Evolutionary conservation across 92 coral and sea anemone species (phyloP), one percentile per base, ranked within the genome.

Genomic region (Phenganax marumi): DNA sequence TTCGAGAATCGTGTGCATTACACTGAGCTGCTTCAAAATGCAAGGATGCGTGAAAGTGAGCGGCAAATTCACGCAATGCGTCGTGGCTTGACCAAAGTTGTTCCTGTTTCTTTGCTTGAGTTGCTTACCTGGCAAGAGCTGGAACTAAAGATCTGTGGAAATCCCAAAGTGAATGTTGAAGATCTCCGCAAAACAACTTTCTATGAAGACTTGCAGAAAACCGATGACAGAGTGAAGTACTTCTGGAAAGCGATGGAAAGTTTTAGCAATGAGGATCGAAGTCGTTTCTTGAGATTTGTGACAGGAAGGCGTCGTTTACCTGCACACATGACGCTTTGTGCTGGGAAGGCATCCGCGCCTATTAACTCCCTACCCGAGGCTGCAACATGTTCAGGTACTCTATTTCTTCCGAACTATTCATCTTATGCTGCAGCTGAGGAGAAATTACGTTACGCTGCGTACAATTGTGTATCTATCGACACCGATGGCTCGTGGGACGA

Each of bases 401-500:
- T 95, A 60, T 95, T 95, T 86, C 88, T 95, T 46, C 98, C 98
- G 6, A 86, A 90, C 61, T 95, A 95, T 86, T 90, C 98, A 65
- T 92, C 97, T 86, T 91, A 93, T 12, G 91, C 89, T 83, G 97
- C 93, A 39, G 99, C 99, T 9, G 99, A 96, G 84, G 99, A 92
- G 25, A 96, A 91, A 81, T 84, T 96, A 25, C 99, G 99, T 54
- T 96, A 96, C 66, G 99, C 99, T 13, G 97, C 99, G 1, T 96
- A 96, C 80, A 96, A 96, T 86, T 96, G 99, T 70, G 86, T 96
- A 23, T 92, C 99, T 60, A 96, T 96, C 70, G 99, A 96, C 82
- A 96, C 99, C 12, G 99, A 96, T 69, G 90, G 91, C 79, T 95
- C 99, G 13, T 96, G 99, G 99, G 99, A 96, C 43, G 99, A 96